Evolutionary conservation across 2,888 invertebrate genomes (phyloP), one percentile per base, ranked within the genome.

Genomic region (Lasioglossum villosulum): DNA sequence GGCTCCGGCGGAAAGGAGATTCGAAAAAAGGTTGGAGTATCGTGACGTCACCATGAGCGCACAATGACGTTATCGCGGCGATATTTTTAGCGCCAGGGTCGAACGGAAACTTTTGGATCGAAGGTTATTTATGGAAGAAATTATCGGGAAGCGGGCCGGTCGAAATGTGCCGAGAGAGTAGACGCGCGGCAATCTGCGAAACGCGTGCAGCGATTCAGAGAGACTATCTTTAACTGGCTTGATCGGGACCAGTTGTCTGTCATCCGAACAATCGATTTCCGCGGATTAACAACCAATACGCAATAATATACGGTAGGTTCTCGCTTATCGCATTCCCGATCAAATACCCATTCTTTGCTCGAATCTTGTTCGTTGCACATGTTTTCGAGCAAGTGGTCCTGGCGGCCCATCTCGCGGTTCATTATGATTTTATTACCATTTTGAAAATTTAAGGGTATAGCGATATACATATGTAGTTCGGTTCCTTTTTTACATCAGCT

Each of bases 91-190:
- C 39, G 5, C 37, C 56, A 71, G 23, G 48, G 66, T 2, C n/a
- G 30, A 27, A 48, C 52, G 71, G 63, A 75, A 83, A 30, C 71
- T 76, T 68, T 23, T 48, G 27, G 42, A 59, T 76, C 84, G 72
- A 79, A 52, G 76, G 80, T 85, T 73, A 85, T 85, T 85, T 76
- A 85, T 80, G 76, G 73, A 68, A 59, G 80, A 70, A 84, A 74
- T 66, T 72, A 75, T 37, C 30, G 72, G 48, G 85, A 84, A 80
- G 59, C 75, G 39, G 30, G 1, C 52, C 70, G 16, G 63, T 74
- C 42, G 27, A 52, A 71, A 75, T 30, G 37, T 68, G 30, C 68
- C 56, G 74, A 42, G 45, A 14, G 78, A 45, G 19, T 19, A n/a
- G 23, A 37, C 23, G 80, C 19, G 77, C 71, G 59, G 80, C 66